Conservation (phyloP, 1,140 invertebrate genomes). For the Brachionus plicatilis region DNA sequence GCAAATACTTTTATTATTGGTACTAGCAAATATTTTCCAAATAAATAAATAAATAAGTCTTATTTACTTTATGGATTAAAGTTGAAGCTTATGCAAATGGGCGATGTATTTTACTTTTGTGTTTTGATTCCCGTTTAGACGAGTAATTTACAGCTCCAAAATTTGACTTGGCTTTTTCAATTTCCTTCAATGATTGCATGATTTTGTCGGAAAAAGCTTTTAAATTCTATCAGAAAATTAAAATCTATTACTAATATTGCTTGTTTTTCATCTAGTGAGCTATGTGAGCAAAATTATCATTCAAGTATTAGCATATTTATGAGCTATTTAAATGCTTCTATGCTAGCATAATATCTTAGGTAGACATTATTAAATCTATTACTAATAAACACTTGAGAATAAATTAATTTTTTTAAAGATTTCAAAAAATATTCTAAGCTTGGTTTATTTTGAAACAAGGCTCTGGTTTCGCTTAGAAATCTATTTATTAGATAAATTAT, state of each 20-base stretch:
- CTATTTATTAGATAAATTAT: no score
- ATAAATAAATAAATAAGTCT: background rate
- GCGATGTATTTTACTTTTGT: background rate
- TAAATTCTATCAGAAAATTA: background rate
- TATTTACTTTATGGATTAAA: background rate
- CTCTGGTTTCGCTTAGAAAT: background rate
- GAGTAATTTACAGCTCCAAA: background rate
- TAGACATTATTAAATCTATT: background rate
- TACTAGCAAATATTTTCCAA: background rate
- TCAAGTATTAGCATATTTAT: background rate
- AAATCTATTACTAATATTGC: background rate
- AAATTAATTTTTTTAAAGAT: background rate
- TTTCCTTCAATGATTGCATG: background rate
- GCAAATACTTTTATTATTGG: background rate
- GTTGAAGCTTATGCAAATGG: background rate
- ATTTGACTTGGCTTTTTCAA: background rate
- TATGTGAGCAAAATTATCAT: background rate
- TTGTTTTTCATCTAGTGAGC: background rate
- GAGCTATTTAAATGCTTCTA: background rate
- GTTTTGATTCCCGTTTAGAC: background rate
- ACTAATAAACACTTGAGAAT: background rate
- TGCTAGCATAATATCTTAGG: background rate
- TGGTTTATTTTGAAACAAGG: background rate
- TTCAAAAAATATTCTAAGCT: background rate
- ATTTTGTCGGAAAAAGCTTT: background rate